These are phyloP conservation scores for Penaeus monodon DNA, from an alignment of 2,888 invertebrate species.

Conservation along the genomic window DNA sequence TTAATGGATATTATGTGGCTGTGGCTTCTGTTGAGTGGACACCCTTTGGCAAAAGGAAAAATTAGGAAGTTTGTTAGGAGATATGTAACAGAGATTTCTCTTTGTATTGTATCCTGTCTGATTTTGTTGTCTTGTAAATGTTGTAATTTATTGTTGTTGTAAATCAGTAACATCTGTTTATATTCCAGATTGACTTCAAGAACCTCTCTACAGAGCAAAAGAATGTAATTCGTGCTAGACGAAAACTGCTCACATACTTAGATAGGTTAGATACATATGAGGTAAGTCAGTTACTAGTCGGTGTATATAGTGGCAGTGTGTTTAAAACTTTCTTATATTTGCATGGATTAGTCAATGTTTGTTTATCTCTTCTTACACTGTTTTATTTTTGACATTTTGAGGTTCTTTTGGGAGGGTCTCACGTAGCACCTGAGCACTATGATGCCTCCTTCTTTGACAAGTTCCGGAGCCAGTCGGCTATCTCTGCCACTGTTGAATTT, in stretches of 20 bases:
- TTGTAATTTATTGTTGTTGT: not conserved
- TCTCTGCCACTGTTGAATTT: slow-evolving; percentile 77
- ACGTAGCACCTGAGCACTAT: slow-evolving; percentile 75
- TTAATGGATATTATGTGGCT: no score
- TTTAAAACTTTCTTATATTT: not conserved
- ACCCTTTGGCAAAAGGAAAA: no score
- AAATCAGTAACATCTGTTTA: no score
- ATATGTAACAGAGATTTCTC: no score
- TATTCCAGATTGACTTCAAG: slow-evolving; percentile 68
- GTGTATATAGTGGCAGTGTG: not conserved
- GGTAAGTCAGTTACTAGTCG: slow-evolving; percentile 69
- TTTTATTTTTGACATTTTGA: slow-evolving; percentile 68
- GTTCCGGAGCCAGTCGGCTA: slow-evolving; percentile 73
- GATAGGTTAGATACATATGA: slow-evolving; percentile 81
- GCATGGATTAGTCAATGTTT: not conserved
- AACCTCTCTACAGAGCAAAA: slow-evolving; percentile 78
- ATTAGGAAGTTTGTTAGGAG: no score
- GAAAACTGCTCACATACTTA: slow-evolving; percentile 78
- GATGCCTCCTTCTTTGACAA: slow-evolving; percentile 78
- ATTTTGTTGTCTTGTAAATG: no score
- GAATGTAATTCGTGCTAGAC: slow-evolving; percentile 77
- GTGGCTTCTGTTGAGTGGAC: no score
- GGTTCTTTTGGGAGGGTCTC: slow-evolving; percentile 75
- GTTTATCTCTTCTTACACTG: slow-evolving; percentile 35
- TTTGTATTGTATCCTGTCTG: no score